Evolutionary conservation across 1,140 invertebrate species (phyloP).

Genomic region (Achroia grisella): DNA sequence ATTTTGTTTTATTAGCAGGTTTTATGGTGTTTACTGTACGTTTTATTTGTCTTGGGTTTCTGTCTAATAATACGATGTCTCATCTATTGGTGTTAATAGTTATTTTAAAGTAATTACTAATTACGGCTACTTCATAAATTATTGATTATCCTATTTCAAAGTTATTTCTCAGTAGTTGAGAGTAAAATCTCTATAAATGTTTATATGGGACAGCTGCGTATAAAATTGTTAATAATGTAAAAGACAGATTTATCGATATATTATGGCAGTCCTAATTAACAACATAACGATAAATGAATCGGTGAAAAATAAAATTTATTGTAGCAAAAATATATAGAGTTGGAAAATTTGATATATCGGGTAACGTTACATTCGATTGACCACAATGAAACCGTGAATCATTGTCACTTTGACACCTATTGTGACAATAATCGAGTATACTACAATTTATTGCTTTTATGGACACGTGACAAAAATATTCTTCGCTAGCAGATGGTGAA

Average conservation of each 20-base stretch:
- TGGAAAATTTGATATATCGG: conserved; percentile 6
- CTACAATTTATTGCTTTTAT: conserved; percentile 50
- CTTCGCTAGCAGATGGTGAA: conserved; percentile 44
- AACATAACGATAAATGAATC: no score
- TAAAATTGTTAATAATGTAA: no score
- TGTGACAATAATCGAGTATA: conserved; percentile 51
- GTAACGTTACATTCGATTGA: conserved; percentile 18
- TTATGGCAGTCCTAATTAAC: no score
- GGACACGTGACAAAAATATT: conserved; percentile 53
- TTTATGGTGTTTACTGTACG: neutral
- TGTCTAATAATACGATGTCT: no score
- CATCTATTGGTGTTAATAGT: no score
- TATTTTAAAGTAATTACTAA: no score
- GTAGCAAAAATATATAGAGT: neutral
- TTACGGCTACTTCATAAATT: no score
- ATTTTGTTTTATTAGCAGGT: neutral
- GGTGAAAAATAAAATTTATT: neutral
- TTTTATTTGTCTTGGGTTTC: neutral
- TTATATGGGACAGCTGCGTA: no score
- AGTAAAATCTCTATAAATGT: no score
- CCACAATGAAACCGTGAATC: conserved; percentile 44
- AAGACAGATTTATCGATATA: no score
- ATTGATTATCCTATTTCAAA: no score
- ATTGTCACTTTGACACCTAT: conserved; percentile 53
- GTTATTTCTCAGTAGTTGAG: no score